Base-by-base conservation (phyloP, 2,797 vertebrate genomes). In the Hypotaenidia philippensis region DNA sequence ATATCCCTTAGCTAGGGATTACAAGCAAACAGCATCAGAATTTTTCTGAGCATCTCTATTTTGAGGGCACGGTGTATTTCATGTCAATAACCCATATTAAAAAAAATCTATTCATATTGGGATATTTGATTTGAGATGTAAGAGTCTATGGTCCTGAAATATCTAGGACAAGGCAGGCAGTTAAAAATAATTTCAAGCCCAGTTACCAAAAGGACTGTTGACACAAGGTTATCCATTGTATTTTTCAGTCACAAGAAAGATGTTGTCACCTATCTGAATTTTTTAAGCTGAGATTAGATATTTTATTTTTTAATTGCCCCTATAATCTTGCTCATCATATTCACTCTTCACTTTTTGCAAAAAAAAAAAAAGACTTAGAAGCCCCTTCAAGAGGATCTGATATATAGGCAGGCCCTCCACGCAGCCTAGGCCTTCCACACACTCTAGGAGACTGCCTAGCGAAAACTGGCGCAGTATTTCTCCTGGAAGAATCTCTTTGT, bases 181-280 rank as follows among this genome's bases (percentile, higher is more conserved):
- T 71, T 45, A 44, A 26, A 72, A 85, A 68, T 55, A 6, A 41
- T n/a, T 60, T 83, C 29, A 59, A 64, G 12, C 34, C 10, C 36
- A 29, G 52, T 23, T 64, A 57, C 9, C 44, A 81, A 90, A 65
- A 75, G 6, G 41, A 49, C 2, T 83, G 44, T 59, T 38, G 22
- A 47, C 25, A 41, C 57, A 85, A 72, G 8, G 26, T 40, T 40
- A 75, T 41, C 27, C 36, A 47, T 8, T 83, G 17, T 56, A 17
- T 60, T 64, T 64, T 65, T 71, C 88, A 47, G 29, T 23, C 64
- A 90, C 29, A 17, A n/a, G 72, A 38, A 87, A 71, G 15, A 68
- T 47, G 29, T 36, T 66, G 65, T 15, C 25, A n/a, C 27, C 12
- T 70, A 84, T 74, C 53, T 79, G 40, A 82, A 86, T 16, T 15